Evolutionary conservation across 2,797 vertebrate genomes (phyloP), one percentile per base, ranked within the genome.

Genomic region (Centropyge bicolor): DNA sequence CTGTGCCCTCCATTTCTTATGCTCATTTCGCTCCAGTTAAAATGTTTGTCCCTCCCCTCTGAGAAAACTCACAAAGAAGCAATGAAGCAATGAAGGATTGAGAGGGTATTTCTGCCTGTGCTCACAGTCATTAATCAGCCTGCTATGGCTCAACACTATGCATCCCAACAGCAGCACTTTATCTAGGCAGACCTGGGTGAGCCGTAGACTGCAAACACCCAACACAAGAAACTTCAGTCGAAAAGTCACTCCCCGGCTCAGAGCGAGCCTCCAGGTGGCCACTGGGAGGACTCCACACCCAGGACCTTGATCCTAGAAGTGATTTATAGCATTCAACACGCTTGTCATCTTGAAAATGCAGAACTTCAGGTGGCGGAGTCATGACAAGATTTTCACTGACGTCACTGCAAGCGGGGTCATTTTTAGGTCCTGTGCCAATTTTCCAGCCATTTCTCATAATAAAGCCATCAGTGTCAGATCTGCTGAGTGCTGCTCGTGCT

Each of bases 121-220:
- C 88, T 88, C 71, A 35, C 31, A 36, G 65, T 76, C 80, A 93
- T 91, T 92, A 91, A 93, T 92, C 88, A 90, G 70, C 43, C 77
- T 38, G 83, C 36, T 70, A 27, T 38, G 63, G 60, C 52, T 81
- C 63, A 74, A 90, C 78, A 49, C 75, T 41, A 65, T 65, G 78
- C 78, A 90, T 91, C 81, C 75, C 56, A 80, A 84, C 68, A 86
- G 67, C 79, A 75, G 67, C 76, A 73, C 77, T 87, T 81, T 70
- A 81, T 89, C 80, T 49, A 56, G 55, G 63, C 54, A 72, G 56
- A 57, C 70, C 59, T 22, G 41, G n/a, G 24, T 51, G 81, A 86
- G 70, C 87, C 52, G 65, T 24, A 27, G 60, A 69, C 74, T 65
- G 63, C 35, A 60, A 64, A 74, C 24, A 31, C 40, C 1, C 11